Evolutionary conservation across 2,797 vertebrate genomes (phyloP), one percentile per base, ranked within the genome.

Genomic region (Neosilurus mollespiculum): DNA sequence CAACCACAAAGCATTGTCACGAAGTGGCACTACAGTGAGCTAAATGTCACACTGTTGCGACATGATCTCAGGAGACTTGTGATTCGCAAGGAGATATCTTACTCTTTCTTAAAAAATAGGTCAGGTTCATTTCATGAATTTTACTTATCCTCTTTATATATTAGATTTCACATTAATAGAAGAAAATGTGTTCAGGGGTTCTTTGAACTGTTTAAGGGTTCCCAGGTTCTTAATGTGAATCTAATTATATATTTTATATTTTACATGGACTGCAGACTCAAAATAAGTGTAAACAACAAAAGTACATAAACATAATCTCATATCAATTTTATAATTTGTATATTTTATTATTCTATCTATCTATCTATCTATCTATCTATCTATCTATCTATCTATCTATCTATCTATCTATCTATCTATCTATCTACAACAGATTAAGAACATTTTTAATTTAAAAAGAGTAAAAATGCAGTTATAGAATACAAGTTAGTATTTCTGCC

Each of bases 11-110:
- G 78, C 37, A 24, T 26, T 61, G 66, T 73, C 62, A 84, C 59
- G 67, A 65, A 64, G n/a, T 56, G 26, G 2, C 34, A 56, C 26
- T 30, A n/a, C 16, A 37, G 43, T 26, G 65, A 54, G 26, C 54
- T 81, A 85, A 85, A 85, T 81, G 83, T 85, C 83, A 85, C 72
- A 62, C 65, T 24, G 12, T 77, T 81, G 71, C 79, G 37, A 81
- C 73, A 85, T 70, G 26, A 64, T n/a, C 54, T 69, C 30, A 51
- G 24, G 24, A 43, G n/a, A 51, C 65, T 70, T 64, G n/a, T 12
- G 20, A 11, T 72, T 77, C 26, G 34, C 30, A 43, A 26, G 12
- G 11, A 67, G 53, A 69, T 51, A 9, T n/a, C 12, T 24, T 64
- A 64, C 43, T 85, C 15, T 82, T 16, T 75, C 8, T 16, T 15